Conservation (phyloP, 2,113 vertebrate genomes). For the Pterocles burchelli region DNA sequence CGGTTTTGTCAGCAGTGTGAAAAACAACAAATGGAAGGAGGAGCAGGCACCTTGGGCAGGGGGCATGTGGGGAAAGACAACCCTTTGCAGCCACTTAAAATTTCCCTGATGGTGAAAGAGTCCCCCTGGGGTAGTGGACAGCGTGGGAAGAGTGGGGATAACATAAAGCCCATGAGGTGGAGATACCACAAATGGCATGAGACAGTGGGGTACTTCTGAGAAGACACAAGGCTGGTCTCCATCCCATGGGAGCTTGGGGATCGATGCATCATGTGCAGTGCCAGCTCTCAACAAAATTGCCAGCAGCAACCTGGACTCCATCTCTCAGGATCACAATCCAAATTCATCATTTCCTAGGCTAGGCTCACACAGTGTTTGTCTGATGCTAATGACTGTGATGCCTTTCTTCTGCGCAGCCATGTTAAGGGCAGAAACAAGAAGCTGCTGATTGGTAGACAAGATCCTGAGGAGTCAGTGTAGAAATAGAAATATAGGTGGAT, state of each 20-base stretch:
- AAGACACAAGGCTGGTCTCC: background rate
- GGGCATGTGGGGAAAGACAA: background rate
- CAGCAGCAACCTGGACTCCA: background rate
- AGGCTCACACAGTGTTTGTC: background rate
- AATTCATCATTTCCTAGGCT: background rate
- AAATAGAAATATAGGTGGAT: background rate
- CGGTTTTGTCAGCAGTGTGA: background rate
- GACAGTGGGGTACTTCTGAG: background rate
- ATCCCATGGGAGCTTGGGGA: background rate
- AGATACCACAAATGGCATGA: background rate
- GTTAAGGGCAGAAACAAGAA: background rate
- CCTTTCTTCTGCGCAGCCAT: background rate
- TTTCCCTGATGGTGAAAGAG: background rate
- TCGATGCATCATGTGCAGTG: background rate
- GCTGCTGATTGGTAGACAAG: background rate
- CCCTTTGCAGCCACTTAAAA: background rate
- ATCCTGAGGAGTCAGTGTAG: background rate
- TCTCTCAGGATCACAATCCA: background rate
- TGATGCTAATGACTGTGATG: background rate
- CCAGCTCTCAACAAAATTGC: background rate
- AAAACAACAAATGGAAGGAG: background rate
- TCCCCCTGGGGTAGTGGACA: background rate
- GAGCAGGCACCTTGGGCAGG: accelerated
- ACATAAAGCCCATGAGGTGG: background rate
- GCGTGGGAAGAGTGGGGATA: accelerated